These are phyloP conservation scores for Mactromeris polynyma DNA, from an alignment of 2,888 invertebrate genomes.

Conservation along the genomic window DNA sequence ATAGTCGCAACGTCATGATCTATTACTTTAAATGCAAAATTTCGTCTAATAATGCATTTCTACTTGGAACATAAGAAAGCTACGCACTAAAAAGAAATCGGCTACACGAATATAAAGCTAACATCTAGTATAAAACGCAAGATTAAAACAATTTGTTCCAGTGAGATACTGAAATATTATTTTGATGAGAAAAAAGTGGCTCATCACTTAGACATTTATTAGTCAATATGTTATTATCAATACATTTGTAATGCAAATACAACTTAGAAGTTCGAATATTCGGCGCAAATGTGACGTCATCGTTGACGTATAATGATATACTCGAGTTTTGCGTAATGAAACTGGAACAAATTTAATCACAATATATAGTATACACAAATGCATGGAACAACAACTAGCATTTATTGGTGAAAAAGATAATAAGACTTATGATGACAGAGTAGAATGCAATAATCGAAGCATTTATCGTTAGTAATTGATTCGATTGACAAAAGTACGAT, in stretches of 20 bases:
- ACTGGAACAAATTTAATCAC: conserved; percentile 16
- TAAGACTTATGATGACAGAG: not conserved
- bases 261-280: too few relatives aligned
- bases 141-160: not conserved
- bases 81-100: not conserved
- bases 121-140: not conserved
- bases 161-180: not conserved
- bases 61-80: not conserved
- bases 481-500: too few relatives aligned
- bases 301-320: too few relatives aligned
- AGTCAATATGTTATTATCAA: too few relatives aligned
- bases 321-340: too few relatives aligned
- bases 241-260: too few relatives aligned
- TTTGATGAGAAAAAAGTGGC: too few relatives aligned
- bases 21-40: not conserved
- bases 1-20: conserved; percentile 7
- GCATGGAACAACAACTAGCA: conserved; percentile 24
- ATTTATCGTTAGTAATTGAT: too few relatives aligned
- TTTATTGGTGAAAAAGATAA: conserved; percentile 3
- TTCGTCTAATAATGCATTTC: not conserved
- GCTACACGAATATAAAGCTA: not conserved
- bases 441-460: not conserved
- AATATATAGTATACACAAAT: conserved; percentile 18
- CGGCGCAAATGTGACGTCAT: too few relatives aligned
- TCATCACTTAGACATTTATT: too few relatives aligned